Evolutionary conservation across 1,140 invertebrate species (phyloP), one percentile per base, ranked within the genome.

Genomic region (Gryon sp.): DNA sequence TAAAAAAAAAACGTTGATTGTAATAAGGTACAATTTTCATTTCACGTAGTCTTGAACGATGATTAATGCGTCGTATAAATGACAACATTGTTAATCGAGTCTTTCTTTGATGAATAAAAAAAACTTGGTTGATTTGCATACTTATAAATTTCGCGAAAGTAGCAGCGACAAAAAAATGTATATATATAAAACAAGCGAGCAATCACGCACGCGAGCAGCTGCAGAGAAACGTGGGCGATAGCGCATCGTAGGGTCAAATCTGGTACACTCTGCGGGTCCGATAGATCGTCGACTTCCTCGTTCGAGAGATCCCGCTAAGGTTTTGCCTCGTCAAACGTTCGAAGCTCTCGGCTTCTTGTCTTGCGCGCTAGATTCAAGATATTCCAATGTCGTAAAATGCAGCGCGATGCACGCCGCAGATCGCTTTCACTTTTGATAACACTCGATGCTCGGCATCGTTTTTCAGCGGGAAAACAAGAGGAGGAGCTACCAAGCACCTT

Each of bases 231-330:
- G 62, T 66, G 59, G 57, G 68, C 20, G 46, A 26, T 48, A 18
- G 19, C 36, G 60, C 73, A 78, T 68, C 46, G 46, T 57, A 68
- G 70, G 74, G 76, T 65, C 46, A 76, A 69, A 73, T 60, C 40
- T 59, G 41, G 63, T 55, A 26, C 45, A 40, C 41, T 55, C 79
- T 50, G 63, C 75, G 69, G 74, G 74, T 65, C 77, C 70, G 70
- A 66, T 40, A 73, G 65, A 75, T 72, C 45, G 63, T n/a, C n/a
- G 60, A 76, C 72, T 81, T 82, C 82, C 82, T 82, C 80, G 75
- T 83, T 83, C 70, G 70, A 69, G 45, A 78, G 81, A 81, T 82
- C 66, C 79, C 81, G 81, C 82, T 78, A 82, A 80, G 80, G n/a
- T n/a, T 77, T 79, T 45, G 26, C 74, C 76, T 80, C 82, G 80